phyloP scores from a whole-genome alignment of 2,113 vertebrate genomes.

The Gnathonemus echidnorhynchus region DNA sequence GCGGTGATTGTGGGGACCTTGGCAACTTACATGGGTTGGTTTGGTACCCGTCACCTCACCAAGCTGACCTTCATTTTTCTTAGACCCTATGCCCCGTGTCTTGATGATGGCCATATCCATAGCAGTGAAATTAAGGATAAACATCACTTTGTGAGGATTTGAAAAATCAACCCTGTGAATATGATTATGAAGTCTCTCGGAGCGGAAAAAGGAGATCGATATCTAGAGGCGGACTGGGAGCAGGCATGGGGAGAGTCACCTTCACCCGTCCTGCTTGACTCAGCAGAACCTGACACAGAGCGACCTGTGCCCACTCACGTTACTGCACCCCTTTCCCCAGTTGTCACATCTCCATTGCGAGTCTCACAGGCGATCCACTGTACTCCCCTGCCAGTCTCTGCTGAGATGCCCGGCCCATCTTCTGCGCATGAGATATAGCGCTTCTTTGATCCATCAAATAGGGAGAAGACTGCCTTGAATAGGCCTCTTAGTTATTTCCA shows the following conservation, averaged over 20 bases:
- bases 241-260: conserved; percentile 13
- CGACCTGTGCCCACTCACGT: neutral
- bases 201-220: neutral
- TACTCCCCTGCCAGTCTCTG: neutral
- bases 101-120: neutral
- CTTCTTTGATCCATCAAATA: conserved; percentile 2
- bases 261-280: conserved; percentile 12
- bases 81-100: neutral
- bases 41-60: neutral
- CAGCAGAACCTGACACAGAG: conserved; percentile 14
- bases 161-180: neutral
- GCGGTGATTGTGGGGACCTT: neutral
- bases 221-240: neutral
- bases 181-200: neutral
- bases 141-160: neutral
- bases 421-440: neutral
- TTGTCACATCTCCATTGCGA: neutral
- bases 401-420: neutral
- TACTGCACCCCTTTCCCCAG: neutral
- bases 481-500: neutral
- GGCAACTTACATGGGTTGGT: neutral
- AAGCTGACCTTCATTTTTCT: neutral
- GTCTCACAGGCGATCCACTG: neutral
- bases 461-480: neutral
- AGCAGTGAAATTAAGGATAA: neutral